These are phyloP conservation scores for Notarius quadriscutis DNA, from an alignment of 2,113 vertebrate species.

Conservation along the genomic window DNA sequence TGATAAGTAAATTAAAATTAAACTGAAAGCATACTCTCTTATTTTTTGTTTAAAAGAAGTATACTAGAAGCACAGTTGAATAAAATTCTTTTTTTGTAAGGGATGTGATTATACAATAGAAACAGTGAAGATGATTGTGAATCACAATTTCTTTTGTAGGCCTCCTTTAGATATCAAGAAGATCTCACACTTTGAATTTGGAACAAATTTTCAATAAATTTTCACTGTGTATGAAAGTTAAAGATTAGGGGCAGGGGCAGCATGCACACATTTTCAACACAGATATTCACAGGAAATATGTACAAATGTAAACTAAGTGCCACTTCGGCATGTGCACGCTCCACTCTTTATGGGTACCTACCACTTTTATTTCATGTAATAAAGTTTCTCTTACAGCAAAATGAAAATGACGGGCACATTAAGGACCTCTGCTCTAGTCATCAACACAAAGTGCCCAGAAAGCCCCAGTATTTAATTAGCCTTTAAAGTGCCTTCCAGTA, in stretches of 20 bases:
- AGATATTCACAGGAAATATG: constrained; percentile 30
- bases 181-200: background rate
- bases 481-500: constrained; percentile 58
- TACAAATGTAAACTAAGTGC: constrained; percentile 41
- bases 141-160: background rate
- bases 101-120: background rate
- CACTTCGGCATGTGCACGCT: constrained; percentile 50
- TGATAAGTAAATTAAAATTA: too few relatives aligned
- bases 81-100: too few relatives aligned
- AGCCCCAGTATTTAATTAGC: constrained; percentile 63
- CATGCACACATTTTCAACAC: background rate
- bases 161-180: background rate
- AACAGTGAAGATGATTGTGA: background rate
- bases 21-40: too few relatives aligned
- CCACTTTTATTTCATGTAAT: constrained; percentile 64
- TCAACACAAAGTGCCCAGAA: constrained; percentile 60
- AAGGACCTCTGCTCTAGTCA: constrained; percentile 58
- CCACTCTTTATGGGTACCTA: constrained; percentile 48
- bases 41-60: too few relatives aligned
- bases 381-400: constrained; percentile 64
- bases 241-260: background rate
- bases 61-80: too few relatives aligned
- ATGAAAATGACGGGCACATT: constrained; percentile 65
- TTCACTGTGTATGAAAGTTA: background rate
- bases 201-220: background rate